These are phyloP conservation scores for Apeltes quadracus DNA, from an alignment of 2,113 vertebrate genomes.

Conservation along the genomic window DNA sequence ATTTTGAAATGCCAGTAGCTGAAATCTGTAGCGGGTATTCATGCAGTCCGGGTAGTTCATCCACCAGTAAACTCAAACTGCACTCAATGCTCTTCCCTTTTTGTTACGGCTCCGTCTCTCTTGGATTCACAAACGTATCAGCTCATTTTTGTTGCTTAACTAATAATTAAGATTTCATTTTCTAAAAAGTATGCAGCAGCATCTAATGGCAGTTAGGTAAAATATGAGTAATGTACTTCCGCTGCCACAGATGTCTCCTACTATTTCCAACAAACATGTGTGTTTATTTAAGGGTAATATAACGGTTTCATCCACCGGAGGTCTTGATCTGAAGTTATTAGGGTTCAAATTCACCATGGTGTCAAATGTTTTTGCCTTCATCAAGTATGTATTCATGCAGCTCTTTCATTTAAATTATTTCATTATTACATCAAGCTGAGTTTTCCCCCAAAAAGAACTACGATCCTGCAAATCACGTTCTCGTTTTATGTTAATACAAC, in stretches of 20 bases:
- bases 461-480: conserved; percentile 17
- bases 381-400: conserved; percentile 27
- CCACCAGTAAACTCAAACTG: no score
- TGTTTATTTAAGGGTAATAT: neutral
- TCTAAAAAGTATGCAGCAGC: no score
- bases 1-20: neutral
- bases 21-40: conserved; percentile 22
- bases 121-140: neutral
- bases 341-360: neutral
- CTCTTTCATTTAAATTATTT: conserved; percentile 30
- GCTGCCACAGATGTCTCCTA: neutral
- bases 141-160: neutral
- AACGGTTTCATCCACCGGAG: neutral
- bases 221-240: neutral
- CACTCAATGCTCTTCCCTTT: neutral
- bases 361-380: conserved; percentile 25
- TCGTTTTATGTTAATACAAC: conserved; percentile 48
- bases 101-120: neutral
- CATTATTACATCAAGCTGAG: conserved; percentile 25
- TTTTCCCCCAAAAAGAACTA: conserved; percentile 17
- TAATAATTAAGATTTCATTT: neutral
- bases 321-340: neutral
- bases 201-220: neutral
- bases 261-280: neutral
- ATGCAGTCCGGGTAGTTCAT: neutral